Conservation (phyloP, 2,113 vertebrate species). For the Penelope pileata region DNA sequence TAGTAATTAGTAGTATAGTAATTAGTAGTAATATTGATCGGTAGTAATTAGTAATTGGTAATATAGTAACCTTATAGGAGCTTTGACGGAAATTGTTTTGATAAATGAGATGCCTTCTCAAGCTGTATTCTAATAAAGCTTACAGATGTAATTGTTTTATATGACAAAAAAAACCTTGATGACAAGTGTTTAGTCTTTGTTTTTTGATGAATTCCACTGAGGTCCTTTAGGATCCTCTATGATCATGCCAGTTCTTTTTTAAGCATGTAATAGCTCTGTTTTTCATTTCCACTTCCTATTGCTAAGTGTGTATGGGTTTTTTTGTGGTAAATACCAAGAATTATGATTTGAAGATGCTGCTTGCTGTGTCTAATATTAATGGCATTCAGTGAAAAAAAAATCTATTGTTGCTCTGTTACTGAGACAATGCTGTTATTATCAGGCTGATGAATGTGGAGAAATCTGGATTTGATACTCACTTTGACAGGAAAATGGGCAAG, state of each 20-base stretch:
- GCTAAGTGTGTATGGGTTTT: neutral
- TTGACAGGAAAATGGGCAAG: neutral
- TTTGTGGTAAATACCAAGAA: neutral
- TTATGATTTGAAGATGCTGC: neutral
- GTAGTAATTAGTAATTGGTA: too few species aligned
- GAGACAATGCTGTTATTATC: neutral
- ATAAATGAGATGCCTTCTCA: neutral
- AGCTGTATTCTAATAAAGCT: neutral
- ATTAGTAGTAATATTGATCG: too few species aligned
- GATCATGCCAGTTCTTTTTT: neutral
- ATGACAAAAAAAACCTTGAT: neutral
- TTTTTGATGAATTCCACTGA: neutral
- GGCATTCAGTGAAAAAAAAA: neutral
- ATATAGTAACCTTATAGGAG: neutral
- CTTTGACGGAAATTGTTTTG: neutral
- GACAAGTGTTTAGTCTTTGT: neutral
- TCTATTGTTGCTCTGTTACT: neutral
- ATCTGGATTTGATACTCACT: neutral
- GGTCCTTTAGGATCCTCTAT: neutral
- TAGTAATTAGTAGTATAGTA: too few species aligned
- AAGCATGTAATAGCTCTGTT: neutral
- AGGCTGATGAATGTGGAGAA: neutral
- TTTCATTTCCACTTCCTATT: neutral
- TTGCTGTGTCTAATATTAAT: neutral
- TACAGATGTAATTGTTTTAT: neutral